Percentiles rank a stretch among this genome's conserved stretches.
Conservation (phyloP, 2,888 invertebrate species). For the Colostygia pectinataria region DNA sequence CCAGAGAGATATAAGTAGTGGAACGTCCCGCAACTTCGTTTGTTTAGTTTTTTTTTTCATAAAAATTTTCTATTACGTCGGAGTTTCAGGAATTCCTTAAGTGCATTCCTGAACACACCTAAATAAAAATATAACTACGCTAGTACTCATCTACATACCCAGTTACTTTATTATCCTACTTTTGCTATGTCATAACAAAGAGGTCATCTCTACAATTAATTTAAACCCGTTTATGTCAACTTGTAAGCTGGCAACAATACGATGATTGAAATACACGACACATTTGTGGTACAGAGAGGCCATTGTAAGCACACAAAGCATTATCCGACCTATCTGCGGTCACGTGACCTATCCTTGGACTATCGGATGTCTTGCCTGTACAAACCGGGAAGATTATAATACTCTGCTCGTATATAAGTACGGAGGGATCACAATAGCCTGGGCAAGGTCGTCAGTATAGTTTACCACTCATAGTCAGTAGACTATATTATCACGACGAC, state of each 20-base stretch:
- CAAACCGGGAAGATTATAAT: neutral
- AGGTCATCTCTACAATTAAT: conserved; percentile 12
- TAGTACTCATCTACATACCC: too few species aligned
- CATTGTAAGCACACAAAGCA: conserved; percentile 22
- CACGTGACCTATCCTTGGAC: neutral
- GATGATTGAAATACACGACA: conserved; percentile 21
- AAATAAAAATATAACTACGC: too few species aligned
- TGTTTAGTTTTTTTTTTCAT: too few species aligned
- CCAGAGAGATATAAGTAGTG: too few species aligned
- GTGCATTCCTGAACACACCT: too few species aligned
- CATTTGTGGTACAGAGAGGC: conserved; percentile 6
- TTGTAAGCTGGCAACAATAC: conserved; percentile 22
- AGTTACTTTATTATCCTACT: too few species aligned
- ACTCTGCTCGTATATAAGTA: neutral
- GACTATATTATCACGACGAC: too few species aligned
- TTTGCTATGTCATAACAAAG: neutral
- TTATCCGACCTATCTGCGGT: conserved; percentile 16
- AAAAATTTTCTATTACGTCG: too few species aligned
- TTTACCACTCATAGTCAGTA: neutral
- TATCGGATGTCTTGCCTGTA: neutral
- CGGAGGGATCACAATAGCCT: too few species aligned
- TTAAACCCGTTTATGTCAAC: conserved; percentile 16
- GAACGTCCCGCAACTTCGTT: too few species aligned
- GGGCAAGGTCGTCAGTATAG: too few species aligned
- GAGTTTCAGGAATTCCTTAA: too few species aligned